phyloP scores from a whole-genome alignment of 2,797 vertebrate genomes.

The Megaceryle alcyon region DNA sequence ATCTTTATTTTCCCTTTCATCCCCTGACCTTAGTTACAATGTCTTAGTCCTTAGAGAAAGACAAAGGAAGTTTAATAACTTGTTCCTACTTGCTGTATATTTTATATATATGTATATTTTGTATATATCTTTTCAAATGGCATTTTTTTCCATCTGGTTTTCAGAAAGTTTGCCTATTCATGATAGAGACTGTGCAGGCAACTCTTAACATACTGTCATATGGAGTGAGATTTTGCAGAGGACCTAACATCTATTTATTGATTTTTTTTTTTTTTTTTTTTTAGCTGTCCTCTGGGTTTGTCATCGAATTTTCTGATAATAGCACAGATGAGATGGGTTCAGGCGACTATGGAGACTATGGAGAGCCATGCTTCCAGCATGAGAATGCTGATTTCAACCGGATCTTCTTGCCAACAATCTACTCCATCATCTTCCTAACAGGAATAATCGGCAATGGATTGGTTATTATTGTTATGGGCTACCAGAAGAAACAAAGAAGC shows the following conservation, averaged over 20 bases:
- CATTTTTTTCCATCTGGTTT: background rate
- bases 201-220: background rate
- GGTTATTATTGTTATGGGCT: constrained; percentile 96
- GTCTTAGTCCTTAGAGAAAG: background rate
- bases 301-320: constrained; percentile 77
- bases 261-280: background rate
- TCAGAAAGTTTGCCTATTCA: background rate
- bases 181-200: background rate
- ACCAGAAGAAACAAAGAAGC: constrained; percentile 91
- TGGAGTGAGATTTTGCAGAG: background rate
- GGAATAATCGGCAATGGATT: constrained; percentile 95
- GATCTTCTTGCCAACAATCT: constrained; percentile 91
- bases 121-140: no score
- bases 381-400: constrained; percentile 85
- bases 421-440: constrained; percentile 91
- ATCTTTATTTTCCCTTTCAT: background rate
- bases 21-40: background rate
- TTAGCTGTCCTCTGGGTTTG: constrained; percentile 51
- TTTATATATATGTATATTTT: no score
- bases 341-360: constrained; percentile 78
- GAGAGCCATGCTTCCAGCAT: constrained; percentile 79
- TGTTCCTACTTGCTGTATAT: background rate
- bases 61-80: background rate
- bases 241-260: background rate
- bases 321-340: constrained; percentile 75